Conservation (phyloP, 2,113 vertebrate species). For the Petroica traversi region DNA sequence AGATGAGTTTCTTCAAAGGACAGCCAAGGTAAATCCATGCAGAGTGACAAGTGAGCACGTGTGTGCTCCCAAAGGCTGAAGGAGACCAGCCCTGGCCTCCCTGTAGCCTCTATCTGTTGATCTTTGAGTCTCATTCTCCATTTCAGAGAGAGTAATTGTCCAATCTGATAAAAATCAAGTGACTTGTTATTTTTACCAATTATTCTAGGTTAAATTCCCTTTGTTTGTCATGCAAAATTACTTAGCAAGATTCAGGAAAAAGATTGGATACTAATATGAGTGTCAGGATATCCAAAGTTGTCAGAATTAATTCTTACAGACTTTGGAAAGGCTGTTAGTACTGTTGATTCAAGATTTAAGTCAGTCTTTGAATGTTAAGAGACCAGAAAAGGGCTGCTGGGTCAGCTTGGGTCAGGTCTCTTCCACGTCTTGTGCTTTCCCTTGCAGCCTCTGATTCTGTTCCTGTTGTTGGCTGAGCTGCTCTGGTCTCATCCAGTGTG, state of each 20-base stretch:
- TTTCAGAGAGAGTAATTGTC: conserved; percentile 22
- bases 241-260: conserved; percentile 28
- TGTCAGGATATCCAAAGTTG: conserved; percentile 25
- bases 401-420: background rate
- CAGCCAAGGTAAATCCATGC: conserved; percentile 82
- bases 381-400: background rate
- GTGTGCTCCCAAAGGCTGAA: background rate
- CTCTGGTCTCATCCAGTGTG: conserved; percentile 18
- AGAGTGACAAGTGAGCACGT: accelerated
- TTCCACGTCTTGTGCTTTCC: background rate
- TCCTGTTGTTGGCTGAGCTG: background rate
- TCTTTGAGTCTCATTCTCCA: background rate
- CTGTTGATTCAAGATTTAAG: background rate
- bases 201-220: conserved; percentile 14
- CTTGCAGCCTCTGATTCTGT: background rate
- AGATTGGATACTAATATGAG: background rate
- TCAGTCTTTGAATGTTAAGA: background rate
- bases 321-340: conserved; percentile 14
- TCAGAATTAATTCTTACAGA: conserved; percentile 37
- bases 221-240: conserved; percentile 28
- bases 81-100: background rate
- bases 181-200: conserved; percentile 42
- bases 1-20: conserved; percentile 83
- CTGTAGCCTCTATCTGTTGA: background rate
- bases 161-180: background rate